Evolutionary conservation across 2,797 vertebrate genomes (phyloP).

Genomic region (Fratercula arctica): DNA sequence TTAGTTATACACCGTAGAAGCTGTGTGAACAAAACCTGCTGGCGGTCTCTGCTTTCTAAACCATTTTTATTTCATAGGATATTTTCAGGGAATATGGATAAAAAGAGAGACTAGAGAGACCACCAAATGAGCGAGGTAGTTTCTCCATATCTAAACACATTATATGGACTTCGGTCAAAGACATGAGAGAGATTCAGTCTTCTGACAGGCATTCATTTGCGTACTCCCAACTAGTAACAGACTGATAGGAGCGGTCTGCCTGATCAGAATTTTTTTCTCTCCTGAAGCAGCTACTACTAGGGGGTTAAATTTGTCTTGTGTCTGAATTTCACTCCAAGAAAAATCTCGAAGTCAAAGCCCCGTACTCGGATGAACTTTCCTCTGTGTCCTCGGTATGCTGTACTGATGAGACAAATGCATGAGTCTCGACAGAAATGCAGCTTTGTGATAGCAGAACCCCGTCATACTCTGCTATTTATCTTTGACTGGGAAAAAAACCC

Average conservation of each 20-base stretch:
- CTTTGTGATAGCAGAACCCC: background rate
- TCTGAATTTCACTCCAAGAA: background rate
- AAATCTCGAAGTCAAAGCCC: background rate
- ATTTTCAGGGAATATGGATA: background rate
- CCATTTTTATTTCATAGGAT: background rate
- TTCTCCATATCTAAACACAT: background rate
- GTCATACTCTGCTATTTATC: background rate
- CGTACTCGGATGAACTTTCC: background rate
- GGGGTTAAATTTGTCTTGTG: background rate
- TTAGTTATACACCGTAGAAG: background rate
- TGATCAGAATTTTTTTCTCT: background rate
- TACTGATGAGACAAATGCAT: background rate
- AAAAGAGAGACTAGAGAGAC: background rate
- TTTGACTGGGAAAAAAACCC: accelerated
- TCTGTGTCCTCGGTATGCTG: background rate
- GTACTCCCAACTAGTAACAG: background rate
- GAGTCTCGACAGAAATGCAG: background rate
- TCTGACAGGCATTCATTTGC: background rate
- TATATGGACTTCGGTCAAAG: background rate
- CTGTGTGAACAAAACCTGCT: background rate
- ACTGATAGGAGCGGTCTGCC: background rate
- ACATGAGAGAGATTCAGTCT: background rate
- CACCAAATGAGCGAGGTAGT: background rate
- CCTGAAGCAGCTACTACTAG: background rate
- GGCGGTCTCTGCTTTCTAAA: background rate